These are phyloP conservation scores for Norana najaformis DNA, from an alignment of 2,888 invertebrate genomes.

Conservation along the genomic window DNA sequence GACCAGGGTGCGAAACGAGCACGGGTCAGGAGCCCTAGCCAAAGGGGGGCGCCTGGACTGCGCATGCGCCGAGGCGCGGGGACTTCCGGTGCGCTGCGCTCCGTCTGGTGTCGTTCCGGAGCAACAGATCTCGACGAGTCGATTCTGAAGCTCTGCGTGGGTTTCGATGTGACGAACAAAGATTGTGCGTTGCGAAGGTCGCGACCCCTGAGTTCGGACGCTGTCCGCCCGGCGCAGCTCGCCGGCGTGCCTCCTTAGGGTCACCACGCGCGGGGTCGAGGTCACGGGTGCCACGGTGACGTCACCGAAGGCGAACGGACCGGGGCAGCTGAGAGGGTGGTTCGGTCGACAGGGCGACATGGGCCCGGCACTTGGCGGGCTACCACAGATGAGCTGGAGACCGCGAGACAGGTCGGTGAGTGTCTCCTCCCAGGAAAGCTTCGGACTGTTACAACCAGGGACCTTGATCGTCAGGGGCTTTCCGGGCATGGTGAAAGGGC, in stretches of 20 bases:
- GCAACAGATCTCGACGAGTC: constrained; percentile 24
- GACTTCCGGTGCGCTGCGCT: not conserved
- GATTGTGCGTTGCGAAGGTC: constrained; percentile 1
- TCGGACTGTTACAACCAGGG: not conserved
- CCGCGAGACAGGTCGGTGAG: constrained; percentile 23
- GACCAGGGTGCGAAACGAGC: not conserved
- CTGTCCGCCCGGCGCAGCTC: constrained; percentile 20
- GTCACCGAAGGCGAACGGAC: constrained; percentile 1
- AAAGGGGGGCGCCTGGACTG: not conserved
- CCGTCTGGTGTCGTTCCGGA: not conserved
- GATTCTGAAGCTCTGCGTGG: constrained; percentile 4
- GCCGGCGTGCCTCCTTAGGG: not conserved
- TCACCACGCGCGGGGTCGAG: not conserved
- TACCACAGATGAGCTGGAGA: constrained; percentile 27
- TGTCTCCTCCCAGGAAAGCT: not conserved
- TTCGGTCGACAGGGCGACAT: not conserved
- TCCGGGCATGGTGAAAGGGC: not conserved
- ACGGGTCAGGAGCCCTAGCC: not conserved
- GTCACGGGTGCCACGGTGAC: not conserved
- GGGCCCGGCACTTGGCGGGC: not conserved
- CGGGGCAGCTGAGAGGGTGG: not conserved
- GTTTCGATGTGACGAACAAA: constrained; percentile 29
- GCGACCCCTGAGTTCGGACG: not conserved
- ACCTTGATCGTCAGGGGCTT: not conserved
- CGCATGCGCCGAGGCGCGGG: not conserved